phyloP scores from a whole-genome alignment of 2,888 invertebrate species.

The Leptura quadrifasciata region DNA sequence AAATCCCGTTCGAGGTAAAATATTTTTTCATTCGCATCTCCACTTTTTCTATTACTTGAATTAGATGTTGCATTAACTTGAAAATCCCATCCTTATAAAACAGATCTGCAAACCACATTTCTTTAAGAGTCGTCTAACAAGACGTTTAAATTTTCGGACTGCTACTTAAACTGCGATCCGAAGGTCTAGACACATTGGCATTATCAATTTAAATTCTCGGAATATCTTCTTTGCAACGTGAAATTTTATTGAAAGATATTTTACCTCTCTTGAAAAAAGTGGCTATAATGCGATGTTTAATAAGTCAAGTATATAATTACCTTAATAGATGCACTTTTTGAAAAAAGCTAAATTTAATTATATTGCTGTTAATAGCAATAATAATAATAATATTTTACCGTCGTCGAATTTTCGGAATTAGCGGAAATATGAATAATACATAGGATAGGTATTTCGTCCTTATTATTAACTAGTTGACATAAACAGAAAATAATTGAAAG shows the following conservation, averaged over 20 bases:
- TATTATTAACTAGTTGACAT: too few species aligned
- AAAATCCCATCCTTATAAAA: not conserved
- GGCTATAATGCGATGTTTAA: too few species aligned
- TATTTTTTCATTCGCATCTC: not conserved
- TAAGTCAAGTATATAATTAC: too few species aligned
- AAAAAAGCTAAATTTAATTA: too few species aligned
- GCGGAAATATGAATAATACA: too few species aligned
- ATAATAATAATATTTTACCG: too few species aligned
- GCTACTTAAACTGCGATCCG: conserved; percentile 9
- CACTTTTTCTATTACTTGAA: not conserved
- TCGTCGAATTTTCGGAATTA: too few species aligned
- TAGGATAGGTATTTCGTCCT: too few species aligned
- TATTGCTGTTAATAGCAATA: too few species aligned
- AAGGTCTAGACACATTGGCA: conserved; percentile 40
- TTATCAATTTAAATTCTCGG: conserved; percentile 43
- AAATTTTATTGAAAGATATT: not conserved
- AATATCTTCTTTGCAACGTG: not conserved
- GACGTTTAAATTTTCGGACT: conserved; percentile 19
- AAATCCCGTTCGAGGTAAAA: not conserved
- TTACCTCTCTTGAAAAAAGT: too few species aligned
- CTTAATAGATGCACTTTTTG: too few species aligned
- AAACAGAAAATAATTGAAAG: too few species aligned
- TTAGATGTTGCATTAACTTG: not conserved
- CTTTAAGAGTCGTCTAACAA: conserved; percentile 10
- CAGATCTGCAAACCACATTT: conserved; percentile 13